Percentiles rank a stretch among this genome's conserved stretches.
These are phyloP conservation scores for Coreoperca whiteheadi DNA, from an alignment of 2,113 vertebrate genomes.

Conservation along the genomic window DNA sequence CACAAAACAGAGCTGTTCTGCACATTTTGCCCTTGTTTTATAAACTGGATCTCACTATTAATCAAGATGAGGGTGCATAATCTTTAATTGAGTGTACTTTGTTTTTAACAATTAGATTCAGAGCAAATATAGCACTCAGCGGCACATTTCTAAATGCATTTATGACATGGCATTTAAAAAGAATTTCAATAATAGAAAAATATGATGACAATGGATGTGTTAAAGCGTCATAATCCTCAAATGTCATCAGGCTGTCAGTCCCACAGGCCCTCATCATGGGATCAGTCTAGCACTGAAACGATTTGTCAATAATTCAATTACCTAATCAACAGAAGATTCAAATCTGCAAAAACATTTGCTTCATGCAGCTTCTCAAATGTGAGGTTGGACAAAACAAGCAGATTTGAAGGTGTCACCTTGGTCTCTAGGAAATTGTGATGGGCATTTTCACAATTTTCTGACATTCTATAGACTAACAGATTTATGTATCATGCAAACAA, in stretches of 20 bases:
- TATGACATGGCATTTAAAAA: not conserved
- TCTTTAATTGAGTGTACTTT: not conserved
- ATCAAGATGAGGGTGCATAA: not conserved
- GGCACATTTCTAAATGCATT: not conserved
- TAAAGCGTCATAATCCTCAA: not conserved
- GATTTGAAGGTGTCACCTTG: not conserved
- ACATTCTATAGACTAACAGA: not conserved
- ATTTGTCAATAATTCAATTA: not conserved
- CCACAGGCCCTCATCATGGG: not conserved
- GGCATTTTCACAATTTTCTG: not conserved
- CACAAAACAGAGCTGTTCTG: slow-evolving; percentile 3
- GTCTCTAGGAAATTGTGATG: not conserved
- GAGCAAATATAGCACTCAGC: not conserved
- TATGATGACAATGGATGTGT: not conserved
- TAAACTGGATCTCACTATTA: not conserved
- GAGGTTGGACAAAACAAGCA: not conserved
- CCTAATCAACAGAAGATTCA: not conserved
- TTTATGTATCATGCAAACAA: too few species aligned
- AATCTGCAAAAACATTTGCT: not conserved
- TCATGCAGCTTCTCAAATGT: not conserved
- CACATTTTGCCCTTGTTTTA: not conserved
- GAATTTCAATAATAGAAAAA: not conserved
- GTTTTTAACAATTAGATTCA: not conserved
- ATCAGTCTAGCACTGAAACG: not conserved
- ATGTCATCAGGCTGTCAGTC: not conserved